A percentile compares a stretch with the other conserved stretches of the same genome.
These are phyloP conservation scores for Dolichotis patagonum DNA, from an alignment of 2,113 vertebrate species.

Conservation along the genomic window DNA sequence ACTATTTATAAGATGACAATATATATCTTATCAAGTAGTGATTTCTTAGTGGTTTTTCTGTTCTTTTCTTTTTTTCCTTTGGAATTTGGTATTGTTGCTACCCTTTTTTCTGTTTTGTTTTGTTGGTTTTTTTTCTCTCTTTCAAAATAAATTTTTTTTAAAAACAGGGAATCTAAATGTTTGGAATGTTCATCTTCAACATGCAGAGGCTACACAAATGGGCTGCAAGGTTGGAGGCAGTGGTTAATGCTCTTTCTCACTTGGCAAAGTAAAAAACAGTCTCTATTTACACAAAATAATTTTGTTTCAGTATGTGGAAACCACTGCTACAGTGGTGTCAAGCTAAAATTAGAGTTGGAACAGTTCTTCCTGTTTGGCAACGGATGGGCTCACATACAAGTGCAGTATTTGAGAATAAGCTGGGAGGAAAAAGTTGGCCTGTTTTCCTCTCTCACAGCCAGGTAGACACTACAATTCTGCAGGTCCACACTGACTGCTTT, in stretches of 20 bases:
- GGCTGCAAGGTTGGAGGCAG: accelerated
- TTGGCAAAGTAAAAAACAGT: neutral
- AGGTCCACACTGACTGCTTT: neutral
- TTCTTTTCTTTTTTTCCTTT: too few relatives aligned
- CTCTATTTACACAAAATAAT: constrained; percentile 56
- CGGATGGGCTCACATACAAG: neutral
- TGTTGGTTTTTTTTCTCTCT: too few relatives aligned
- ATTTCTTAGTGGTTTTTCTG: too few relatives aligned
- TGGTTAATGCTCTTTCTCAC: neutral
- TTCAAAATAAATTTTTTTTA: too few relatives aligned
- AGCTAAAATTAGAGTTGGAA: constrained; percentile 33
- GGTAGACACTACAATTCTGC: neutral
- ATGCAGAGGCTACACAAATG: neutral
- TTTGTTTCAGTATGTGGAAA: constrained; percentile 21
- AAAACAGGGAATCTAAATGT: neutral
- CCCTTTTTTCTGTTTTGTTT: too few relatives aligned
- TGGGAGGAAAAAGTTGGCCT: neutral
- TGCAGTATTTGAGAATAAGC: constrained; percentile 13
- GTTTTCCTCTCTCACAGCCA: neutral
- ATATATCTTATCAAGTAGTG: too few relatives aligned
- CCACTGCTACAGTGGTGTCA: neutral
- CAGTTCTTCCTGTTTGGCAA: constrained; percentile 20
- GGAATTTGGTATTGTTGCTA: too few relatives aligned
- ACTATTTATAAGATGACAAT: too few relatives aligned
- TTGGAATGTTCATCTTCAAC: neutral